Base-by-base conservation (phyloP, 37 sponge, comb jelly and placozoan species). In the Tethya wilhelma region DNA sequence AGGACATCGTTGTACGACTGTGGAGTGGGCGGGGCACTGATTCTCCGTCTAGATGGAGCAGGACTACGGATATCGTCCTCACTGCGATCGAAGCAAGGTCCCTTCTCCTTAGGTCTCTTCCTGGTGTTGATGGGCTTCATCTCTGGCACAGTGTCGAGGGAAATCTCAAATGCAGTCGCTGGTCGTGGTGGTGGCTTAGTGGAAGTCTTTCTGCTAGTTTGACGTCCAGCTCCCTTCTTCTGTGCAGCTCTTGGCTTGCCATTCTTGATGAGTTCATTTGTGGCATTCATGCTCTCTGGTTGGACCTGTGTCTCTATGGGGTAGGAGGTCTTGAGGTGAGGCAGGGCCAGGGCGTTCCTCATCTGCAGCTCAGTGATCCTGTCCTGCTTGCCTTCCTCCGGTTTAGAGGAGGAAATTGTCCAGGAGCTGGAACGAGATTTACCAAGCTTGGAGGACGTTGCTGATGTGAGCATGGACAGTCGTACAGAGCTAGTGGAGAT, bases 311-410 rank as follows among this genome's bases (percentile, higher is more conserved):
- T 65, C 78, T 93, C 93, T 22, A 93, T 78, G 25, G 93, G 85
- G 59, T 93, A 93, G 40, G 89, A 85, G 23, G 93, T 88, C 37
- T 79, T 79, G 33, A 93, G 74, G 67, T 93, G 93, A 39, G 93
- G 89, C 23, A 81, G 82, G 37, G 58, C 72, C 58, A 38, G 60
- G 2, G 81, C 40, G 60, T 93, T 93, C 22, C 93, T 73, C 28
- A 74, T 44, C 68, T 88, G 73, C 19, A 93, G 85, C 43, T 93
- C 93, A 7, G 33, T 43, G 17, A 84, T 33, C 26, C 92, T 78
- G 19, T 73, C 68, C 23, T 46, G 46, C 2, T 46, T 69, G 42
- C 26, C 70, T 19, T 49, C 53, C 53, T 49, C 53, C 53, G 9
- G 53, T 14, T 14, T 49, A 49, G 9, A 9, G 9, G 9, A 9